A percentile compares a stretch with the other conserved stretches of the same genome.
These are phyloP conservation scores for Apeira syringaria DNA, from an alignment of 2,888 invertebrate genomes.

Conservation along the genomic window DNA sequence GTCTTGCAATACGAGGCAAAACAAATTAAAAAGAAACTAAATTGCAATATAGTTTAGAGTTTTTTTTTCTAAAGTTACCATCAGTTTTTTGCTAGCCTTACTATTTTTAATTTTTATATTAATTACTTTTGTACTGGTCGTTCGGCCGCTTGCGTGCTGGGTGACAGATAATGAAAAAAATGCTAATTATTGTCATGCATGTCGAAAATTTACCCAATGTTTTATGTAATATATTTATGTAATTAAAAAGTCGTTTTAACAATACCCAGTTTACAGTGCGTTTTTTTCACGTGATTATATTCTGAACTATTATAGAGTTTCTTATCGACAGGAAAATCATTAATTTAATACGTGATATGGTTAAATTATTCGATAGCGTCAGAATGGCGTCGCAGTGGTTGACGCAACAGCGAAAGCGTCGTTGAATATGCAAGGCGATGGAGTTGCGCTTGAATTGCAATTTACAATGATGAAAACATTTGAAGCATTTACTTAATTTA, in stretches of 20 bases:
- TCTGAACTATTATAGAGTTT: too few relatives aligned
- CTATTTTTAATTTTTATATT: conserved; percentile 61
- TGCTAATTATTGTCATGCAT: not conserved
- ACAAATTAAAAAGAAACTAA: conserved; percentile 64
- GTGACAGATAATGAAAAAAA: not conserved
- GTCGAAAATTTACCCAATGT: not conserved
- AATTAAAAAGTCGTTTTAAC: too few relatives aligned
- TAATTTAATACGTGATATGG: conserved; percentile 11
- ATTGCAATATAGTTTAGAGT: conserved; percentile 65
- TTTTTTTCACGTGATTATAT: too few relatives aligned
- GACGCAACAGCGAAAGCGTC: conserved; percentile 25
- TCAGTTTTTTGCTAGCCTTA: conserved; percentile 79
- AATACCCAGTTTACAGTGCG: too few relatives aligned
- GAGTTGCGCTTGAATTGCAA: conserved; percentile 11
- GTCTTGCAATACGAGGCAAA: conserved; percentile 5
- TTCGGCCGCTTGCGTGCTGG: conserved; percentile 62
- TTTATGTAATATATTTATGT: too few relatives aligned
- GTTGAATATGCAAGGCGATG: conserved; percentile 25
- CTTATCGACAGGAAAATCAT: not conserved
- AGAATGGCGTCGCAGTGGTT: conserved; percentile 9
- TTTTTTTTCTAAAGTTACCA: conserved; percentile 79
- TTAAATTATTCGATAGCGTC: conserved; percentile 11
- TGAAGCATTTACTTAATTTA: conserved; percentile 39
- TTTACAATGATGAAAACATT: conserved; percentile 24
- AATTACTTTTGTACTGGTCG: conserved; percentile 57